Evolutionary conservation across 2,888 invertebrate species (phyloP), one percentile per base, ranked within the genome.

Genomic region (Phoenoteleia sp.): DNA sequence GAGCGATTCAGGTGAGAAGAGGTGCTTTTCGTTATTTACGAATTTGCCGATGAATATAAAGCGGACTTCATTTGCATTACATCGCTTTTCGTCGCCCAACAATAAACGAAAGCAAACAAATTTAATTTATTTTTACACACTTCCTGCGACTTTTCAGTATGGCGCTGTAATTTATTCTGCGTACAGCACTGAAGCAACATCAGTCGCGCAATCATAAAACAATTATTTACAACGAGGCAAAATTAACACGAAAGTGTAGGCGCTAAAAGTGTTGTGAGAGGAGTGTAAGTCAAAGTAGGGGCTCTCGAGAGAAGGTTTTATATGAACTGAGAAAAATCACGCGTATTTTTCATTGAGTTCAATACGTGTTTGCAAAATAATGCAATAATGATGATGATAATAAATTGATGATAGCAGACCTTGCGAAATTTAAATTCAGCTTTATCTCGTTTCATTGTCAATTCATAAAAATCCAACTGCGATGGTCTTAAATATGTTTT

Each of bases 301-400:
- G 19, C 11, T 33, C 64, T 72, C 54, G 56, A 80, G 69, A 71
- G 71, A 56, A 71, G 54, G 54, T 62, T 60, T 67, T 47, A n/a
- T 49, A 49, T 62, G 72, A n/a, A n/a, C n/a, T n/a, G n/a, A n/a
- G n/a, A n/a, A n/a, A n/a, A n/a, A n/a, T n/a, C n/a, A n/a, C n/a
- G n/a, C n/a, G n/a, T n/a, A n/a, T n/a, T n/a, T n/a, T n/a, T n/a
- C n/a, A n/a, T n/a, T n/a, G n/a, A n/a, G n/a, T n/a, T n/a, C n/a
- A n/a, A n/a, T n/a, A n/a, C n/a, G n/a, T n/a, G n/a, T n/a, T n/a
- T n/a, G n/a, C n/a, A n/a, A n/a, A n/a, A n/a, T n/a, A n/a, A n/a
- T n/a, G n/a, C n/a, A n/a, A n/a, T n/a, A n/a, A n/a, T n/a, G n/a
- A n/a, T n/a, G n/a, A n/a, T n/a, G n/a, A n/a, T n/a, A n/a, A n/a